Evolutionary conservation across 35 echinoderm and acorn worm species (phyloP).

Genomic region (Heliocidaris tuberculata): DNA sequence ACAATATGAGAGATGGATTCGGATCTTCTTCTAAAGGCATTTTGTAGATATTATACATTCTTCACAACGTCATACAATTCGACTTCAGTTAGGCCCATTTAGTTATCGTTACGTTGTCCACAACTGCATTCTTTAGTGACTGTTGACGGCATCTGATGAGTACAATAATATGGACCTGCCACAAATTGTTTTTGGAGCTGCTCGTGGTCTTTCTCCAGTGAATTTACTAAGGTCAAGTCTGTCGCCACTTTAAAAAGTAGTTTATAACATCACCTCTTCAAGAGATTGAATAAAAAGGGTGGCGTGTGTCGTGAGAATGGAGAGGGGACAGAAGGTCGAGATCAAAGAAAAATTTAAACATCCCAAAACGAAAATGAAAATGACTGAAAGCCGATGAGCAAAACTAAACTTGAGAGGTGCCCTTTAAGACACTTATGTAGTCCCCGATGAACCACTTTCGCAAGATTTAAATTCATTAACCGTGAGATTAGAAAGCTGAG

Average conservation of each 20-base stretch:
- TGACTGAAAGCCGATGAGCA: neutral
- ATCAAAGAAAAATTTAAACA: neutral
- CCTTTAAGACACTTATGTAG: neutral
- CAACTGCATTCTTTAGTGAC: too few species aligned
- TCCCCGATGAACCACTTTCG: neutral
- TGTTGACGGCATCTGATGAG: too few species aligned
- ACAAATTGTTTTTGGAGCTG: neutral
- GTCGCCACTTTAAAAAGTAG: too few species aligned
- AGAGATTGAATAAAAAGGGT: neutral
- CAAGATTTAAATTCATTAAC: slow-evolving; percentile 19
- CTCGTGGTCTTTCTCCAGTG: neutral
- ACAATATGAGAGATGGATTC: too few species aligned
- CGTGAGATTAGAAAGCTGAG: slow-evolving; percentile 16
- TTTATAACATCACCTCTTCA: neutral
- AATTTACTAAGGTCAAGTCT: neutral
- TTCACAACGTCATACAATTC: too few species aligned
- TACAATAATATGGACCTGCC: too few species aligned
- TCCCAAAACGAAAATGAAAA: slow-evolving; percentile 11
- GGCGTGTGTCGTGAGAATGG: neutral
- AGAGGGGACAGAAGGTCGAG: neutral
- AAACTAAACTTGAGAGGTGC: neutral
- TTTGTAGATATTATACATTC: too few species aligned
- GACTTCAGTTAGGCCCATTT: too few species aligned
- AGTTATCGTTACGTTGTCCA: too few species aligned
- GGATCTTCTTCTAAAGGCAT: too few species aligned